These are phyloP conservation scores for Gonioctena quinquepunctata DNA, from an alignment of 1,140 invertebrate genomes.

Conservation along the genomic window DNA sequence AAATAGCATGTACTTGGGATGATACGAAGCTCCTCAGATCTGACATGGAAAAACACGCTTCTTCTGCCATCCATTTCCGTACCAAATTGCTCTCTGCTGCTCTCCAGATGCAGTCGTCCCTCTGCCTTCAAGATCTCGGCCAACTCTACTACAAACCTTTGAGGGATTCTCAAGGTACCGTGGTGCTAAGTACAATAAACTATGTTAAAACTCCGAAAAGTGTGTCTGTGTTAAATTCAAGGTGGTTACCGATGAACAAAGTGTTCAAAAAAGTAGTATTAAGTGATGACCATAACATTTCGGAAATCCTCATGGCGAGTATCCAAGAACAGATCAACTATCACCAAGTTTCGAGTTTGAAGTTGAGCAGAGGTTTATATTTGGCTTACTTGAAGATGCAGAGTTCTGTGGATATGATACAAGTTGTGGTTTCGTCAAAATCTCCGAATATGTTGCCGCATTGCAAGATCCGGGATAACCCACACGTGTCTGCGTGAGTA, in stretches of 20 bases:
- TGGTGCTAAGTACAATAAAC: constrained; percentile 88
- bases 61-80: constrained; percentile 87
- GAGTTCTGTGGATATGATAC: constrained; percentile 90
- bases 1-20: constrained; percentile 95
- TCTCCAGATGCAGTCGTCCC: constrained; percentile 87
- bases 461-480: constrained; percentile 89
- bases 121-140: constrained; percentile 89
- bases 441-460: constrained; percentile 92
- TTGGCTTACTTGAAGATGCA: constrained; percentile 94
- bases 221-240: constrained; percentile 82
- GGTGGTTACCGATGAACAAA: constrained; percentile 86
- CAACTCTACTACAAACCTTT: constrained; percentile 91
- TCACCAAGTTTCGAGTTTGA: constrained; percentile 83
- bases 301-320: constrained; percentile 80
- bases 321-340: constrained; percentile 91
- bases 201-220: constrained; percentile 81
- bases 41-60: constrained; percentile 92
- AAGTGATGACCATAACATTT: constrained; percentile 74
- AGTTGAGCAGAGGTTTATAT: constrained; percentile 85
- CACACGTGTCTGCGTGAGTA: constrained; percentile 91
- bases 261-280: constrained; percentile 60
- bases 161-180: constrained; percentile 82
- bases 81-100: constrained; percentile 90
- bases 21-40: constrained; percentile 87
- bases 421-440: constrained; percentile 88